These are phyloP conservation scores for Mandrillus leucophaeus DNA, from an alignment of 2,113 vertebrate genomes.

Conservation along the genomic window DNA sequence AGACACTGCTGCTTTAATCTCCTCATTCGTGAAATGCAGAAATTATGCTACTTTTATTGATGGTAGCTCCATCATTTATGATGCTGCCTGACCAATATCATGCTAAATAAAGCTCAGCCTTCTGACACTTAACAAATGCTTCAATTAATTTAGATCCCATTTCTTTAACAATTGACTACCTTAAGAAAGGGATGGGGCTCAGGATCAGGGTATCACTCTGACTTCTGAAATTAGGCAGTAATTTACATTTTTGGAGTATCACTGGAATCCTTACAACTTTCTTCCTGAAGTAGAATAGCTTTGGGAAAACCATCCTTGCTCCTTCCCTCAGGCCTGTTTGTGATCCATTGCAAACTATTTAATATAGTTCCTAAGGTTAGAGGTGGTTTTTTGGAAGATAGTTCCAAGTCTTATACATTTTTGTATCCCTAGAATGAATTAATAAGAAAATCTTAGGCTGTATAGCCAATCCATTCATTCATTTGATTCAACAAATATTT, in stretches of 20 bases:
- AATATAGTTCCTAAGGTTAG: background rate
- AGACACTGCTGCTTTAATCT: background rate
- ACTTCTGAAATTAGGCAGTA: background rate
- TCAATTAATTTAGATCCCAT: background rate
- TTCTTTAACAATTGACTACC: background rate
- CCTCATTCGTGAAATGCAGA: background rate
- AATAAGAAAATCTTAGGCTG: background rate
- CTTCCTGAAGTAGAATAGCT: background rate
- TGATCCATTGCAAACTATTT: background rate
- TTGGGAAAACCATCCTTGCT: background rate
- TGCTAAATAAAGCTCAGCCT: background rate
- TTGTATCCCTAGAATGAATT: background rate
- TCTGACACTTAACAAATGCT: background rate
- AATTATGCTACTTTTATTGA: background rate
- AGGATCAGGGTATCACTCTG: background rate
- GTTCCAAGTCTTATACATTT: background rate
- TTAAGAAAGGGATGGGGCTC: background rate
- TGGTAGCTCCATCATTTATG: background rate
- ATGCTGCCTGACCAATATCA: background rate
- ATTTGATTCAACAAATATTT: background rate
- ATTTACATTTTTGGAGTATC: background rate
- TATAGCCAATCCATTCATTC: background rate
- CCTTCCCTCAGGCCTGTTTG: background rate
- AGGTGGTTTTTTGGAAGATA: background rate
- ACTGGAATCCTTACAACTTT: constrained; percentile 3